A percentile compares a stretch with the other conserved stretches of the same genome.
phyloP scores from a whole-genome alignment of 2,113 vertebrate species.

The Narcine bancroftii region DNA sequence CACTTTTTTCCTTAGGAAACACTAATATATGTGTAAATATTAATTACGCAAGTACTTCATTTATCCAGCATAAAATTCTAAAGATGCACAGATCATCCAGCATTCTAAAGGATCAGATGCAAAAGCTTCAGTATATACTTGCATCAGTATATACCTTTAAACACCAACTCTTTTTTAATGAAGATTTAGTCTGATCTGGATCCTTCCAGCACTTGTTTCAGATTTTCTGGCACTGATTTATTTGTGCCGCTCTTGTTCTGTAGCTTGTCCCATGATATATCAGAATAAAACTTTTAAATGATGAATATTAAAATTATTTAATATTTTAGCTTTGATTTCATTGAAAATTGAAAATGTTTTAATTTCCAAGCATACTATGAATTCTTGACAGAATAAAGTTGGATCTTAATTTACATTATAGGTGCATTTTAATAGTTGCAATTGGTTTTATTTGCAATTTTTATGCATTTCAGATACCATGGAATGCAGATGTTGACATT shows the following conservation, averaged over 20 bases:
- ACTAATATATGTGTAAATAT: background rate
- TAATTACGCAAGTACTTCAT: background rate
- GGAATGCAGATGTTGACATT: slow-evolving; percentile 71
- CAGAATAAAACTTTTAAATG: background rate
- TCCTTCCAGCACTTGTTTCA: background rate
- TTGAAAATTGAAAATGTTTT: background rate
- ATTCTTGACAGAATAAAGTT: background rate
- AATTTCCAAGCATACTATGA: background rate
- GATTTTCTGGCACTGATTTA: background rate
- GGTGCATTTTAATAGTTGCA: background rate
- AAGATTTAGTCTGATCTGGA: background rate
- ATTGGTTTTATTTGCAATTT: background rate
- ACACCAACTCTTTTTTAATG: background rate
- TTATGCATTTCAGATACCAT: slow-evolving; percentile 62
- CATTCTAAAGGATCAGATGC: background rate
- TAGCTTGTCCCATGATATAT: background rate
- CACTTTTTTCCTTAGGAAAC: background rate
- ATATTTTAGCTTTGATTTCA: background rate
- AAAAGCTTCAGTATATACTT: background rate
- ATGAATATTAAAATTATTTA: background rate
- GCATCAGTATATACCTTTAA: background rate
- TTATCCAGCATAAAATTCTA: background rate
- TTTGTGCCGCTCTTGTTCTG: background rate
- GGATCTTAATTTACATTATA: background rate
- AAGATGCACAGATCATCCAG: background rate